phyloP scores from a whole-genome alignment of 30 jellyfish, hydroid and myxozoan genomes.

The Sanderia malayensis region DNA sequence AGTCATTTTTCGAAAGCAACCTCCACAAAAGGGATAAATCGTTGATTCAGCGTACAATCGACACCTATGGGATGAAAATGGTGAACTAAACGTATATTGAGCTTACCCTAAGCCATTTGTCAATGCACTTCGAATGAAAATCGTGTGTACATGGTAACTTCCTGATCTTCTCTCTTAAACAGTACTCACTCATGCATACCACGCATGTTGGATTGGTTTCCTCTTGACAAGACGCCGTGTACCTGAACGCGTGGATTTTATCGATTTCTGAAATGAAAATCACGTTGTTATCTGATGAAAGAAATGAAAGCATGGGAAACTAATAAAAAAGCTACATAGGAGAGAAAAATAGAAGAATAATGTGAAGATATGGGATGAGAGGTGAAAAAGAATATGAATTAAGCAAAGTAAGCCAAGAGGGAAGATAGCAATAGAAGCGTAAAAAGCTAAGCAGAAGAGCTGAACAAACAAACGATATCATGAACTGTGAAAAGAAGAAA shows the following conservation, averaged over 20 bases:
- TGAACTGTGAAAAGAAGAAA: not conserved
- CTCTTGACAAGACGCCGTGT: constrained; percentile 60
- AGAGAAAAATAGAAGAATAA: no score
- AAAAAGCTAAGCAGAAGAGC: not conserved
- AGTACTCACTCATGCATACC: constrained; percentile 88
- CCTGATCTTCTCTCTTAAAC: constrained; percentile 74
- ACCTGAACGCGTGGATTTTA: constrained; percentile 83
- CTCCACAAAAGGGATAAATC: no score
- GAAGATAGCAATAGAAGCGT: not conserved
- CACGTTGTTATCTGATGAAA: no score
- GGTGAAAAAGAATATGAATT: no score
- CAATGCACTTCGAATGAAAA: constrained; percentile 91
- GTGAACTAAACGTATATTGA: not conserved
- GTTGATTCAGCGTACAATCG: no score
- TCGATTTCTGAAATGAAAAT: constrained; percentile 76
- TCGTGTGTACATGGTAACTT: constrained; percentile 92
- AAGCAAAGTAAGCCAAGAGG: not conserved
- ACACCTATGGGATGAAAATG: no score
- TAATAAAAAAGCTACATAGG: no score
- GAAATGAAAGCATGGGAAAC: no score
- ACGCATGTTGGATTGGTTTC: constrained; percentile 88
- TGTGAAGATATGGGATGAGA: no score
- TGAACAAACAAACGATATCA: not conserved
- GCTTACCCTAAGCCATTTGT: constrained; percentile 87
- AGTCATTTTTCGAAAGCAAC: no score